A percentile compares a stretch with the other conserved stretches of the same genome.
Conservation (phyloP, 2,113 vertebrate species). For the Pampusana beccarii region DNA sequence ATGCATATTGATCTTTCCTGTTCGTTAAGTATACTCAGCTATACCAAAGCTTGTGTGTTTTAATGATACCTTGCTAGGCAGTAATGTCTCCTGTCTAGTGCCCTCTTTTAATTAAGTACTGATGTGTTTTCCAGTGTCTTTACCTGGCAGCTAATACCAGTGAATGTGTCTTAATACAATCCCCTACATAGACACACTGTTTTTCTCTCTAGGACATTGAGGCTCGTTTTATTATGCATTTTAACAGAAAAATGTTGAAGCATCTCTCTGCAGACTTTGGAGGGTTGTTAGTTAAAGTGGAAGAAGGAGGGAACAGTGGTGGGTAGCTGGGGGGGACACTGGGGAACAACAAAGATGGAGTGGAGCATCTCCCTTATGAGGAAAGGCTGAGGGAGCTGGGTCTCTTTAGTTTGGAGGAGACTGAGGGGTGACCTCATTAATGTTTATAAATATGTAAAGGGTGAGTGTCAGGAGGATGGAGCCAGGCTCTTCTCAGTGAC, state of each 20-base stretch:
- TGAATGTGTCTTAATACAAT: neutral
- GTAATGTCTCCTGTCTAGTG: neutral
- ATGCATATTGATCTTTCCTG: slow-evolving; percentile 12
- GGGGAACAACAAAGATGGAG: too few relatives aligned
- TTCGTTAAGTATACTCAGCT: neutral
- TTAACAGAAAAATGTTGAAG: neutral
- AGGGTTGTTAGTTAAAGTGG: neutral
- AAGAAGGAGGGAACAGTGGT: neutral
- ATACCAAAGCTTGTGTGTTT: neutral
- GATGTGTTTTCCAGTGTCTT: neutral
- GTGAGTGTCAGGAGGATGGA: too few relatives aligned
- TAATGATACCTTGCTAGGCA: neutral
- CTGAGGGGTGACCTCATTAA: too few relatives aligned
- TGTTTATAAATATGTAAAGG: too few relatives aligned
- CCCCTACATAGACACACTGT: rapidly evolving
- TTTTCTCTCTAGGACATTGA: neutral
- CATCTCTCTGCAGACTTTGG: neutral
- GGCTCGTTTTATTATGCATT: neutral
- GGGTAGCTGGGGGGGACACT: neutral
- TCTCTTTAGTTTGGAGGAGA: too few relatives aligned
- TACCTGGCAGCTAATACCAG: neutral
- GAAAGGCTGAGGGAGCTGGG: too few relatives aligned
- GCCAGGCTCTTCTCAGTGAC: too few relatives aligned
- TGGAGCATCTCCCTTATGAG: too few relatives aligned
- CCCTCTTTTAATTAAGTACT: neutral